Conservation (phyloP, 2,888 invertebrate species). For the Lithophane semibrunnea region DNA sequence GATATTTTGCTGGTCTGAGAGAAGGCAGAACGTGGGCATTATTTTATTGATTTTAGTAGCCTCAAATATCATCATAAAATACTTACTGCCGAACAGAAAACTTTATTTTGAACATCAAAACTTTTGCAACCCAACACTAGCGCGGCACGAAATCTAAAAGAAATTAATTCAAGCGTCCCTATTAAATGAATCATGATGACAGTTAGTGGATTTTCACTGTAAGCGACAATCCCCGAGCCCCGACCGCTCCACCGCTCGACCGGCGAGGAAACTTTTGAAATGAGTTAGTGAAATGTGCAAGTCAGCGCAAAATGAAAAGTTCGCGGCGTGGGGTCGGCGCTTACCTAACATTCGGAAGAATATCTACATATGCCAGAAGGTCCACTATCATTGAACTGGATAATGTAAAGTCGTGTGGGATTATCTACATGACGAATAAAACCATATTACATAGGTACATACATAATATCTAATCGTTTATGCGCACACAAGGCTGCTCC, state of each 20-base stretch:
- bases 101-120: not conserved
- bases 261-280: slow-evolving; percentile 64
- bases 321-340: slow-evolving; percentile 11
- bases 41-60: not conserved
- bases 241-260: not conserved
- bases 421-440: too few relatives aligned
- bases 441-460: not conserved
- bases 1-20: not conserved
- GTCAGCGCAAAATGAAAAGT: slow-evolving; percentile 65
- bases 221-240: slow-evolving; percentile 19
- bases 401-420: not conserved
- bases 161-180: slow-evolving; percentile 18
- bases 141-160: slow-evolving; percentile 20
- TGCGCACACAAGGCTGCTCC: not conserved
- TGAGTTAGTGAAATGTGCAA: slow-evolving; percentile 68
- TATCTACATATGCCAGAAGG: not conserved
- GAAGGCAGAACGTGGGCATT: not conserved
- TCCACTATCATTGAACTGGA: not conserved
- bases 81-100: not conserved
- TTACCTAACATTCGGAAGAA: not conserved
- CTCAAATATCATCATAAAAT: not conserved
- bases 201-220: slow-evolving; percentile 50
- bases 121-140: slow-evolving; percentile 4
- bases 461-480: not conserved
- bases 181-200: slow-evolving; percentile 57